Base-by-base conservation (phyloP, 2,113 vertebrate species). In the Nyctereutes procyonoides region DNA sequence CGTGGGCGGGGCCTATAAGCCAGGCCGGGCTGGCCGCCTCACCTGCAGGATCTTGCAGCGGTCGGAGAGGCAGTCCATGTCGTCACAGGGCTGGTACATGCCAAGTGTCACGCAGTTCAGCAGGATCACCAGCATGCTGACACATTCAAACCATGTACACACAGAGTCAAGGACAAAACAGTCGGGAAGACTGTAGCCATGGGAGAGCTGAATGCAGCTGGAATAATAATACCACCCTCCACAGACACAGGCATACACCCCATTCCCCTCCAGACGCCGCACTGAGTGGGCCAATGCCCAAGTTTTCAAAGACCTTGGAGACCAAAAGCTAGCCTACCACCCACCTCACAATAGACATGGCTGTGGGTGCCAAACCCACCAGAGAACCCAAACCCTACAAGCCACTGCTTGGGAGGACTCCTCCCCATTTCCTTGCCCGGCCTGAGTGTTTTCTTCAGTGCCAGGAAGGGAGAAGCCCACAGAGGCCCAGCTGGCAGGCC, bases 61-160 rank as follows among this genome's bases (percentile, higher is more conserved):
- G 81, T 99, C 99, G 0, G 99, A 99, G 81, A 99, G 99, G 98
- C 99, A 99, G 98, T 99, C 99, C 98, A 99, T 99, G 99, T 99
- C 99, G 92, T 99, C 99, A 30, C 99, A 99, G 0, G 99, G 99
- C 97, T 99, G 99, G 99, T 99, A 99, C 99, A 99, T 99, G 85
- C 99, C 99, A 96, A 99, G 98, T 5, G 99, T 99, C 94, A 99
- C 99, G 3, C 99, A 99, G 98, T 99, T 99, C 71, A 99, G 97
- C 98, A 99, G 98, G 98, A 99, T 99, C 96, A 99, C 99, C 99
- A 99, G 99, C 99, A 99, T 99, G 95, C 99, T 99, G 96, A 99
- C 98, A 35, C 99, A 99, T 93, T 99, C 99, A 8, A 99, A 99
- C 99, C 99, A 99, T 4, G 99, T 99, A 28, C 93, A 67, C 8